A percentile compares a stretch with the other conserved stretches of the same genome.
Conservation (phyloP, 2,113 vertebrate genomes). For the Pollachius pollachius region DNA sequence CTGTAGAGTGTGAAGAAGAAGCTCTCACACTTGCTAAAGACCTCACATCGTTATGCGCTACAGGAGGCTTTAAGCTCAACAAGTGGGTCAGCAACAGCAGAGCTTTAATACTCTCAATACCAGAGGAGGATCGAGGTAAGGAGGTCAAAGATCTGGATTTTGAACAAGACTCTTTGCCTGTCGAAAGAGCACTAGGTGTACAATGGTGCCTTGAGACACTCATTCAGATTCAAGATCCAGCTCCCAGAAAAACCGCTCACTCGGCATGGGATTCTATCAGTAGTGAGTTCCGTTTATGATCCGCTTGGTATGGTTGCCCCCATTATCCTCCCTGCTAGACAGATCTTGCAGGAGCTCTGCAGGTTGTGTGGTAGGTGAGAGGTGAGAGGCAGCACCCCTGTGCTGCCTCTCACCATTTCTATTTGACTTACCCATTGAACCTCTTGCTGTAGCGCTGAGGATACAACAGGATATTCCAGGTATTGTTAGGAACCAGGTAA, state of each 20-base stretch:
- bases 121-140: conserved; percentile 4
- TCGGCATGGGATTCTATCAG: conserved; percentile 11
- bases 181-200: conserved; percentile 10
- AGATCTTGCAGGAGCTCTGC: conserved; percentile 2
- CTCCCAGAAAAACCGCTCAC: conserved; percentile 3
- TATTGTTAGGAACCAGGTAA: background rate
- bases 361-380: background rate
- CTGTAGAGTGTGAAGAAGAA: background rate
- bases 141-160: conserved; percentile 1
- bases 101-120: background rate
- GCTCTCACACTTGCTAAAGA: background rate
- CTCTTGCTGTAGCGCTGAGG: background rate
- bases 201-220: conserved; percentile 9
- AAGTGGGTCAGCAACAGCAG: conserved; percentile 14
- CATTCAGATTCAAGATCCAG: conserved; percentile 2
- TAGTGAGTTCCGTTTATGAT: conserved; percentile 17
- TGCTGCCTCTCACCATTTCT: background rate
- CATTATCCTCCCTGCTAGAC: background rate
- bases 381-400: too few species aligned
- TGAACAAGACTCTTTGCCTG: conserved; percentile 1
- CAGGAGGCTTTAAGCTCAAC: background rate
- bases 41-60: background rate
- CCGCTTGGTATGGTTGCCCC: background rate
- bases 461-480: background rate
- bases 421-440: background rate